These are phyloP conservation scores for Acanthosepion esculentum DNA, from an alignment of 2,888 invertebrate species.

Conservation along the genomic window DNA sequence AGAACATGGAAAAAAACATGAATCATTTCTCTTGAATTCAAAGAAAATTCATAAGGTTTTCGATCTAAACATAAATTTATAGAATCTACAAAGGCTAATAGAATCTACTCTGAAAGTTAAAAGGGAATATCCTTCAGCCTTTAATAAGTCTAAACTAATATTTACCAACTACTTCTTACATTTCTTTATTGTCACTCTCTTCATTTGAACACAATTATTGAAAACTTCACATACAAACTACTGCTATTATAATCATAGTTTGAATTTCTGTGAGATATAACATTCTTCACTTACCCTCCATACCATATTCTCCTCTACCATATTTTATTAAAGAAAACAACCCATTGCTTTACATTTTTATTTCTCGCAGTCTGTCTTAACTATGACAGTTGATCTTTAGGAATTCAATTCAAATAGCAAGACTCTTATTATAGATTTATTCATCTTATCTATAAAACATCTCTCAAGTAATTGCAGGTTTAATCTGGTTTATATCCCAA, in stretches of 20 bases:
- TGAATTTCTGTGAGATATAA: neutral
- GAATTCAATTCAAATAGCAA: neutral
- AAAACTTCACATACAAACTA: neutral
- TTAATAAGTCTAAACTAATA: neutral
- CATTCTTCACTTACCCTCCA: neutral
- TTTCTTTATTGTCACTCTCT: neutral
- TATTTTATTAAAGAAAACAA: neutral
- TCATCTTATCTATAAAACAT: neutral
- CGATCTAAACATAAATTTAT: neutral
- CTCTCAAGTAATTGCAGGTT: neutral
- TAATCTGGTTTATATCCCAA: neutral
- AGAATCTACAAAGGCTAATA: neutral
- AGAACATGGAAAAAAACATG: neutral
- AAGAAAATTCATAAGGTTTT: neutral
- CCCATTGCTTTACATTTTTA: neutral
- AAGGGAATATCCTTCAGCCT: neutral
- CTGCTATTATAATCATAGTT: neutral
- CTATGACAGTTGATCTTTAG: neutral
- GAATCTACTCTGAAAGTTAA: neutral
- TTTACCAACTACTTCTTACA: neutral
- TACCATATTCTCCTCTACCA: too few species aligned
- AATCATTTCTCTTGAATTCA: neutral
- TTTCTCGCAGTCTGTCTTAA: neutral
- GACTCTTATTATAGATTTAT: neutral
- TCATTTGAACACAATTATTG: neutral